Evolutionary conservation across 2,113 vertebrate genomes (phyloP), one percentile per base, ranked within the genome.

Genomic region (Bambusicola thoracicus): DNA sequence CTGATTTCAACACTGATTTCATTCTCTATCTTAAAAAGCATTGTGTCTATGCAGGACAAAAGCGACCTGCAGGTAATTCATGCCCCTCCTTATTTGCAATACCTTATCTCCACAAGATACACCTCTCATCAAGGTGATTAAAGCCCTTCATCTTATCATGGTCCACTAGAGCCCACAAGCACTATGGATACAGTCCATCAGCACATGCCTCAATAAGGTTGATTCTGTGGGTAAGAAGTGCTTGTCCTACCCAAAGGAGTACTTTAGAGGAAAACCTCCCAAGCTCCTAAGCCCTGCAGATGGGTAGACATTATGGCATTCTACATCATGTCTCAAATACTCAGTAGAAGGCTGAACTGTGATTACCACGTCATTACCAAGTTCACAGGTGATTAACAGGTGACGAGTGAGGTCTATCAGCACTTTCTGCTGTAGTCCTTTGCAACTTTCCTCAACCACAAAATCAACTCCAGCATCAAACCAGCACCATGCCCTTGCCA

Each of bases 231-330:
- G 25, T 59, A 46, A 63, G 29, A 41, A 25, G 34, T 20, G 2
- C 3, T 10, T 17, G n/a, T 17, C 25, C 65, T 2, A n/a, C 3
- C 40, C 77, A 36, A 38, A 18, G 65, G 48, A 78, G 8, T 10
- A 11, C 10, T 1, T 3, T 5, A 16, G 34, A 78, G 77, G 12
- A 48, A 70, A 87, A 15, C 2, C 44, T 24, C 68, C 6, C 3
- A 38, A 62, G 43, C 29, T 79, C 65, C 68, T 19, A 48, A 75
- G 34, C 41, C 63, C 5, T 0, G 18, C 29, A 44, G 29, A 43
- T 1, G 1, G 11, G 14, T 24, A 48, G 22, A 32, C 59, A 18
- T 2, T 2, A 7, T 0, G 25, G 6, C 3, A 2, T 13, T n/a
- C 43, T 22, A 16, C 19, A 61, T 66, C 81, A 46, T 0, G 0